Base-by-base conservation (phyloP, 2,113 vertebrate species). In the Gopherus flavomarginatus region DNA sequence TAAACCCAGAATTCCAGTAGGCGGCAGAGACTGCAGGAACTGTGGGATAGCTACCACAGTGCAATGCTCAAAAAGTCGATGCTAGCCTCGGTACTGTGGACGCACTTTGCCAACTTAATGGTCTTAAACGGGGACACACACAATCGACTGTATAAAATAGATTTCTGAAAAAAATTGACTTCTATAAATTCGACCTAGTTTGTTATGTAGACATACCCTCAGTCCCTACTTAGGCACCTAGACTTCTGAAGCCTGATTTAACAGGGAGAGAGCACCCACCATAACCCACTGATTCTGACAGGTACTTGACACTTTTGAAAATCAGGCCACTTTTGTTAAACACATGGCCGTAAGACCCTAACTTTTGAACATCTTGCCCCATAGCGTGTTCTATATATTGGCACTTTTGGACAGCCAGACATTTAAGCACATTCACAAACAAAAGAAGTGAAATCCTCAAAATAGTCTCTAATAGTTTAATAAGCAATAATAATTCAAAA, bases 211-310 rank as follows among this genome's bases (percentile, higher is more conserved):
- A 49, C 47, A 49, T 49, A 49, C 3, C 10, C 47, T 42, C 82
- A 89, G n/a, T 49, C 52, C 24, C 10, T 88, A 22, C 42, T 65
- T 4, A 57, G 79, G 53, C 87, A 29, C 31, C 72, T 42, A 11
- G 42, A 38, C 6, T 54, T 22, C 11, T 83, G 62, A 69, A 69
- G 62, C 77, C 49, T 77, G 22, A 69, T 4, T 86, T 65, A 14
- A 57, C 75, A 85, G 75, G 7, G 5, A 65, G 27, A 95, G 50
- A 29, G 5, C 7, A 16, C 10, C 24, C 44, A 62, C 29, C 8
- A 2, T 12, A 54, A 9, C 6, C 8, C 0, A 52, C 16, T 78
- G 57, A 78, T 19, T 38, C 54, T 54, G 44, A 24, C 0, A 0
- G 49, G 13, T 50, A 21, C n/a, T 2, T 3, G 4, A 42, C 31